Percentiles rank a stretch among this genome's conserved stretches.
phyloP scores from a whole-genome alignment of 2,113 vertebrate genomes.

The Menura novaehollandiae region DNA sequence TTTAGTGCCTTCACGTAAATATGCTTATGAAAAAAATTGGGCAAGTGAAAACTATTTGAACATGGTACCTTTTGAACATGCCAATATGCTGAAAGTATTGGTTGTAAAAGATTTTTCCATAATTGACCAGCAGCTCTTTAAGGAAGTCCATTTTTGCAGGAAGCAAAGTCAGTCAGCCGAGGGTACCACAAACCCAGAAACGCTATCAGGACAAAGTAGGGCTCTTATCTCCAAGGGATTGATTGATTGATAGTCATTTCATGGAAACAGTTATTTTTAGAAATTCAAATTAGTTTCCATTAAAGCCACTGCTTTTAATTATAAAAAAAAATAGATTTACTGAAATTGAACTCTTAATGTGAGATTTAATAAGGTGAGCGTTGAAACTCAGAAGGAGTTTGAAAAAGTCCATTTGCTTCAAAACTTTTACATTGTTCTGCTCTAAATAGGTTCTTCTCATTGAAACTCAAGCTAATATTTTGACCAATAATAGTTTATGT shows the following conservation, averaged over 20 bases:
- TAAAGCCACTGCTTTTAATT: slow-evolving; percentile 51
- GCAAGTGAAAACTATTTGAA: not conserved
- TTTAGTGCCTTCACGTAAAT: not conserved
- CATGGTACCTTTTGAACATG: not conserved
- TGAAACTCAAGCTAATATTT: not conserved
- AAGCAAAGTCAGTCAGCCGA: not conserved
- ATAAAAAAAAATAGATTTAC: slow-evolving; percentile 12
- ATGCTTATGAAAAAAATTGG: not conserved
- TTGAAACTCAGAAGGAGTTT: not conserved
- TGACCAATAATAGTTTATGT: not conserved
- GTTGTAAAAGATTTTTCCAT: not conserved
- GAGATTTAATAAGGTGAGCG: slow-evolving; percentile 34
- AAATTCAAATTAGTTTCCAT: slow-evolving; percentile 58
- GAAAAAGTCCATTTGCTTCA: not conserved
- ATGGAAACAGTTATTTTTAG: slow-evolving; percentile 61
- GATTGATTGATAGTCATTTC: slow-evolving; percentile 35
- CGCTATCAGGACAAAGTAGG: slow-evolving; percentile 54
- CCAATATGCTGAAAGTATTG: not conserved
- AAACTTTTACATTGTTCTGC: not conserved
- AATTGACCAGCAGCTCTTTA: not conserved
- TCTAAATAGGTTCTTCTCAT: not conserved
- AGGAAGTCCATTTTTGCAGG: not conserved
- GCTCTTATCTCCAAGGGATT: slow-evolving; percentile 20
- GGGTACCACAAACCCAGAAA: not conserved
- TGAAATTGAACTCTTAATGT: slow-evolving; percentile 9